Evolutionary conservation across 2,113 vertebrate species (phyloP).

Genomic region (Myodes glareolus): DNA sequence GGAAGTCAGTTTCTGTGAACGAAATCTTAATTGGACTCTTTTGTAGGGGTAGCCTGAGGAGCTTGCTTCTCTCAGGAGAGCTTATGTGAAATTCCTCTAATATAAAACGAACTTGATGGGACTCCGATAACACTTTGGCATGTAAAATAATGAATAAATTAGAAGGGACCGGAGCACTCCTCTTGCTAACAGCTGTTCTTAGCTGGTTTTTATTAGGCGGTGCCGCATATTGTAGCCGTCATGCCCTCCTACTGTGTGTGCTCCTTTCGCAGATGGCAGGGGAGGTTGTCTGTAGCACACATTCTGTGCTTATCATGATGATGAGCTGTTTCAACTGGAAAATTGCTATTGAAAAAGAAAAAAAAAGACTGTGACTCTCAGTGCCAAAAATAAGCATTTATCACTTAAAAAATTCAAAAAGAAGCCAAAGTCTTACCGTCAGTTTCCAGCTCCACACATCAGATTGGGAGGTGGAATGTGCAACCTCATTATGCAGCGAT

Average conservation of each 20-base stretch:
- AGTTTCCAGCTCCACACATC: not conserved
- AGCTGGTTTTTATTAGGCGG: constrained; percentile 20
- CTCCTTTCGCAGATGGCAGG: constrained; percentile 54
- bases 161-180: not conserved
- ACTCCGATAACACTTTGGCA: not conserved
- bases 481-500: constrained; percentile 38
- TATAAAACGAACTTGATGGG: not conserved
- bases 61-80: not conserved
- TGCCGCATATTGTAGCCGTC: not conserved
- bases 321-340: constrained; percentile 70
- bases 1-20: not conserved
- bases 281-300: constrained; percentile 40
- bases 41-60: not conserved
- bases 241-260: not conserved
- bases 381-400: constrained; percentile 61
- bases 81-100: not conserved
- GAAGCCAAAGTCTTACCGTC: constrained; percentile 9
- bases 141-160: constrained; percentile 42
- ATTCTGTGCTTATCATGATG: constrained; percentile 57
- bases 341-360: not conserved
- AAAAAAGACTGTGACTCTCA: constrained; percentile 54
- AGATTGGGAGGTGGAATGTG: not conserved
- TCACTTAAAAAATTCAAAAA: constrained; percentile 54
- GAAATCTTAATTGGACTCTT: not conserved
- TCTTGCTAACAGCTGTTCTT: constrained; percentile 55